Evolutionary conservation across 2,113 vertebrate genomes (phyloP).

Genomic region (Athene cunicularia): DNA sequence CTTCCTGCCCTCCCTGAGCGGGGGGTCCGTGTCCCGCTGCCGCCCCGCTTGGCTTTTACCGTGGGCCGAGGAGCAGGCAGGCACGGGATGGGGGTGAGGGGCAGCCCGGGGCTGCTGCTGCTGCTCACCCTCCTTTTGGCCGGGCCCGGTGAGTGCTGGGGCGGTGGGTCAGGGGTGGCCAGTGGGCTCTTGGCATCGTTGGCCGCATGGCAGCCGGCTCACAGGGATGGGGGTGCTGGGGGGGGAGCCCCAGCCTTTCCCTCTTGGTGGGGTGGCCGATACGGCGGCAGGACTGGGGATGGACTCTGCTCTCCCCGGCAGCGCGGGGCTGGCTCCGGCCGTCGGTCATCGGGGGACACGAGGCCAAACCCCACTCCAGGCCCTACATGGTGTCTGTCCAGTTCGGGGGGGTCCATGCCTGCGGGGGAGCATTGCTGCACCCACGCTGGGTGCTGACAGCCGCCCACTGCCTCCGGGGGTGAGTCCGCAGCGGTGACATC

Average conservation of each 20-base stretch:
- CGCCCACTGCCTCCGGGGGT: neutral
- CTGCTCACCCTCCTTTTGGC: neutral
- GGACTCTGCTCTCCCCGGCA: neutral
- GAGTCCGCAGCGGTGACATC: neutral
- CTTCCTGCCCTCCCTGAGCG: neutral
- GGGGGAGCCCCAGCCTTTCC: neutral
- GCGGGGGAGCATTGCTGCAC: constrained; percentile 38
- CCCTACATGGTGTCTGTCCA: constrained; percentile 78
- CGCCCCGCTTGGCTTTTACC: too few relatives aligned
- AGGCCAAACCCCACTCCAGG: constrained; percentile 69
- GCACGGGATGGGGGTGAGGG: neutral
- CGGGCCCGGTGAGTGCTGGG: rapidly evolving
- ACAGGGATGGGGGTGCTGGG: neutral
- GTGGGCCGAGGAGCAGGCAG: rapidly evolving
- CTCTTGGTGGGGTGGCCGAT: neutral
- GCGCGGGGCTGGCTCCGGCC: neutral
- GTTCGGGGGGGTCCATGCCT: rapidly evolving
- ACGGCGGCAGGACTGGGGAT: neutral
- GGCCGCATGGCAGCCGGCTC: neutral
- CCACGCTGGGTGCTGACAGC: constrained; percentile 54
- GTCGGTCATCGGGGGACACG: constrained; percentile 68
- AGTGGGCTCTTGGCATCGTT: rapidly evolving
- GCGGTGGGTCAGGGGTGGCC: rapidly evolving
- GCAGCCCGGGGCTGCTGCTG: neutral
- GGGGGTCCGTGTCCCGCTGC: rapidly evolving